These are phyloP conservation scores for Lycophotia porphyrea DNA, from an alignment of 2,888 invertebrate species.

Conservation along the genomic window DNA sequence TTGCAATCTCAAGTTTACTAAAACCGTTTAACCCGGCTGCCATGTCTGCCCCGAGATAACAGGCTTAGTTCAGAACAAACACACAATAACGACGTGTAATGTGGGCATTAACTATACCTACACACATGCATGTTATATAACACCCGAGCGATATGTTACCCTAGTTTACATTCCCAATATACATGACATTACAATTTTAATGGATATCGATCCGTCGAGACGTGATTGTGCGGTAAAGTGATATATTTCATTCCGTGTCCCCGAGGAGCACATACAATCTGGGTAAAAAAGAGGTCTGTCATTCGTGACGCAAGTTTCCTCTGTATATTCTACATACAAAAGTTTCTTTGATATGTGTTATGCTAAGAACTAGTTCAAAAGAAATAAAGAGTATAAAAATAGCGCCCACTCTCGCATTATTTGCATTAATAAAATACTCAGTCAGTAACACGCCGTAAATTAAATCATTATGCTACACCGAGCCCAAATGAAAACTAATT, in stretches of 20 bases:
- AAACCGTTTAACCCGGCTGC: conserved; percentile 70
- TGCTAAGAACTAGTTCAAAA: conserved; percentile 15
- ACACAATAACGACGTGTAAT: conserved; percentile 46
- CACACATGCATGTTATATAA: conserved; percentile 12
- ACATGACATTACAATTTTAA: conserved; percentile 60
- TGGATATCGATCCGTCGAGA: conserved; percentile 54
- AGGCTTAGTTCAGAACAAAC: conserved; percentile 58
- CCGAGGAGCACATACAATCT: conserved; percentile 27
- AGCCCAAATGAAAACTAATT: conserved; percentile 52
- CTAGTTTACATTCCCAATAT: conserved; percentile 41
- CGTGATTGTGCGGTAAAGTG: conserved; percentile 52
- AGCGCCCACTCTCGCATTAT: background rate
- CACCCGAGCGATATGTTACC: conserved; percentile 29
- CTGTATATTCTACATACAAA: conserved; percentile 4
- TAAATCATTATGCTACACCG: conserved; percentile 34
- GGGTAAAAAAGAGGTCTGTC: conserved; percentile 30
- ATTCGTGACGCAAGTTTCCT: conserved; percentile 24
- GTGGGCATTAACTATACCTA: conserved; percentile 31
- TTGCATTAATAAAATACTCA: conserved; percentile 18
- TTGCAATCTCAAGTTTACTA: conserved; percentile 74
- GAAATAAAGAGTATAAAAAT: conserved; percentile 30
- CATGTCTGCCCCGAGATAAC: conserved; percentile 57
- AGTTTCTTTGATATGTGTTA: conserved; percentile 9
- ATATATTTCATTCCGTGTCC: conserved; percentile 49
- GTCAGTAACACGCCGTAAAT: conserved; percentile 41